phyloP scores from a whole-genome alignment of 2,797 vertebrate genomes.

The Sebastes hubbsi region DNA sequence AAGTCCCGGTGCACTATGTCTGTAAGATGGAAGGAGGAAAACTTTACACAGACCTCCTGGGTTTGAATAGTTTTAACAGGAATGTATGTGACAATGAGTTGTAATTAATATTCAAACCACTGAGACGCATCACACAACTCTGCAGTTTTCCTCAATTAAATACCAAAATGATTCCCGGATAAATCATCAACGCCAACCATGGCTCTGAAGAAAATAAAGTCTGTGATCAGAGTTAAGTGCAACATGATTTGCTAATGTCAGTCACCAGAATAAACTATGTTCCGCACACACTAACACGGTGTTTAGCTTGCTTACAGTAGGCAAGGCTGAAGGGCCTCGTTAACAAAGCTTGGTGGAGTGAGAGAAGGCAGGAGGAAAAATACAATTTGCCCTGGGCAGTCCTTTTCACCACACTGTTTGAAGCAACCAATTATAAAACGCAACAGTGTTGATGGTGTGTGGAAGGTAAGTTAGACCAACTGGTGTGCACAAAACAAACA shows the following conservation, averaged over 20 bases:
- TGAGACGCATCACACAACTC: too few relatives aligned
- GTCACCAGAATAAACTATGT: constrained; percentile 5
- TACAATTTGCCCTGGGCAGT: constrained; percentile 55
- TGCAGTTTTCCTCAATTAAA: neutral
- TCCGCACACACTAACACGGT: constrained; percentile 4
- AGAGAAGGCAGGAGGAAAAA: constrained; percentile 51
- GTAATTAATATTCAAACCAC: neutral
- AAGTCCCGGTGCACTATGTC: constrained; percentile 89
- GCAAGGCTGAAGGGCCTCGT: constrained; percentile 37
- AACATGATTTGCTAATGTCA: constrained; percentile 18
- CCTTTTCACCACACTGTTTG: constrained; percentile 42
- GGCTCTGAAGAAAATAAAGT: neutral
- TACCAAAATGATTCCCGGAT: neutral
- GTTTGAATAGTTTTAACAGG: neutral
- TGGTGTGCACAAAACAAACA: constrained; percentile 44
- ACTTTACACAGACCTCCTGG: neutral
- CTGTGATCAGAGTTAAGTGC: constrained; percentile 1
- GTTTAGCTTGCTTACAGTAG: constrained; percentile 31
- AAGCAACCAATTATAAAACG: constrained; percentile 58
- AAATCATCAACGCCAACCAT: neutral
- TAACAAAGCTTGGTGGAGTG: constrained; percentile 49
- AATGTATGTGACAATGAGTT: neutral
- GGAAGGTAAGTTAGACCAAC: constrained; percentile 37
- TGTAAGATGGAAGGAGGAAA: constrained; percentile 61
- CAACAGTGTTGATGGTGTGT: constrained; percentile 48